These are phyloP conservation scores for Mastacembelus armatus DNA, from an alignment of 2,797 vertebrate genomes.

Conservation along the genomic window DNA sequence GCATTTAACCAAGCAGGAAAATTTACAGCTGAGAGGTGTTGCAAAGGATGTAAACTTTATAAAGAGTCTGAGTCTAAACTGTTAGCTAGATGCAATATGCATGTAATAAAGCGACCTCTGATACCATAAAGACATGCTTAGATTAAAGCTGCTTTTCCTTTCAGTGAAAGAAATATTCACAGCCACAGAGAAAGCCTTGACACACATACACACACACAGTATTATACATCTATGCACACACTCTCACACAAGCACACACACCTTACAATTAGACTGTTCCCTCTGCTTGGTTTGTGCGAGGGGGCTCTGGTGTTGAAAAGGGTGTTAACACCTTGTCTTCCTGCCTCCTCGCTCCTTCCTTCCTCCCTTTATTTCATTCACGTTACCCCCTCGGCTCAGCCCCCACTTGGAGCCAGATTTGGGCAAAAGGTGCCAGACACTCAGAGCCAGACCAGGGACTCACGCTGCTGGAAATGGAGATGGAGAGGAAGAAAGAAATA, in stretches of 20 bases:
- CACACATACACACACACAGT: constrained; percentile 20
- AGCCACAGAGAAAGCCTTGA: constrained; percentile 21
- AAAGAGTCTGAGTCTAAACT: constrained; percentile 1
- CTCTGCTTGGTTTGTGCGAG: constrained; percentile 60
- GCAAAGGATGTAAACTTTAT: not conserved
- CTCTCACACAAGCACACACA: constrained; percentile 44
- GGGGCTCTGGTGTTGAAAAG: constrained; percentile 77
- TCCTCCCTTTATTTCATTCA: constrained; percentile 52
- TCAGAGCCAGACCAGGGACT: constrained; percentile 56
- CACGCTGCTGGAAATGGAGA: constrained; percentile 67
- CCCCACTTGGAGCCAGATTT: constrained; percentile 58
- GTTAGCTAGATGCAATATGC: not conserved
- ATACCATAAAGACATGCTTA: not conserved
- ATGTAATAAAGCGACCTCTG: not conserved
- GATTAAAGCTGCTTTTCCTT: constrained; percentile 25
- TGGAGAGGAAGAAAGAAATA: constrained; percentile 57
- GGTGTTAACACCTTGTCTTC: constrained; percentile 80
- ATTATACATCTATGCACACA: constrained; percentile 16
- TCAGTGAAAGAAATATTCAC: constrained; percentile 33
- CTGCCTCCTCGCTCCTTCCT: constrained; percentile 62
- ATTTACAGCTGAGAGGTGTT: not conserved
- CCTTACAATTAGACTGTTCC: constrained; percentile 78
- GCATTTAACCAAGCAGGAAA: not conserved
- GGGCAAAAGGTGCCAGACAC: constrained; percentile 79
- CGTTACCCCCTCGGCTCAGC: constrained; percentile 38